Base-by-base conservation (phyloP, 1,140 invertebrate species). In the Stegodyphus mimosarum region DNA sequence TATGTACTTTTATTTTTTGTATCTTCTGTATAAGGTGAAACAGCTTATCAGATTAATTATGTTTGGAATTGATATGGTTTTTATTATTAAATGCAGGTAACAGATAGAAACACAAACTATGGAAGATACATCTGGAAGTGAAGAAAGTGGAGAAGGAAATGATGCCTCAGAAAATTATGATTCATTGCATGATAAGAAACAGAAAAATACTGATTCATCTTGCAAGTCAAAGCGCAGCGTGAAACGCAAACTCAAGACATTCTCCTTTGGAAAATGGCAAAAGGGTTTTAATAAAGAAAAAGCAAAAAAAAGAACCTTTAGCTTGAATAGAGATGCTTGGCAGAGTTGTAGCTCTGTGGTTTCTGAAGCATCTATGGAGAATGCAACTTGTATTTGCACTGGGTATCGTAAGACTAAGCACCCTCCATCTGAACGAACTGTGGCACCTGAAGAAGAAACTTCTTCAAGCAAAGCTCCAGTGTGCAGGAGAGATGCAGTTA, bases 321-420 rank as follows among this genome's bases (percentile, higher is more conserved):
- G 70, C 49, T 71, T 86, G 6, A 80, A 48, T 18, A 63, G 48
- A 69, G 75, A 80, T 55, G 51, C 84, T 1, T 79, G 77, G 70
- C 75, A 71, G 6, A 55, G 74, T 72, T 86, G 72, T n/a, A 85
- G 75, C 67, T 80, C 87, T 18, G 87, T 87, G 7, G 83, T 88
- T 33, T 85, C 88, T 4, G 87, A 88, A 76, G 69, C 87, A 6
- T 81, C 74, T 11, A 50, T 87, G 6, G 86, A 80, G 9, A 72
- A 78, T 33, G 93, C 93, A 33, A 69, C 86, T 7, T 94, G 93
- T 88, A 91, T 93, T 77, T 94, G 93, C 88, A 94, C 93, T 9
- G 92, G 93, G 55, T 93, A 93, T 87, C 90, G 92, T 83, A 90
- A 92, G 84, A 93, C 92, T 0, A 92, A 93, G 83, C n/a, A n/a